Conservation (phyloP, 2,888 invertebrate genomes). For the Aquatica leii region DNA sequence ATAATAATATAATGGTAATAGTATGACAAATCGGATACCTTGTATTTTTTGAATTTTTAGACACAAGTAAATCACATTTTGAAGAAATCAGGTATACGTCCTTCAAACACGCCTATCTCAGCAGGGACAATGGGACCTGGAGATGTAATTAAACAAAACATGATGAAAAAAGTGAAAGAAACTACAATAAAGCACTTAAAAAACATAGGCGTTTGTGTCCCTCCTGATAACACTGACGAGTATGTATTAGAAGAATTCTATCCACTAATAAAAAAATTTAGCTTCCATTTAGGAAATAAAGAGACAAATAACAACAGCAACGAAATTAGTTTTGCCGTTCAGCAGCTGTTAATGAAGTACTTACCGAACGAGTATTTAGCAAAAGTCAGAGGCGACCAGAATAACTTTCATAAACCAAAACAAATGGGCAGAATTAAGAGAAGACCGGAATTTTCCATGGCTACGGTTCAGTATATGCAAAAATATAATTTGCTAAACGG, state of each 20-base stretch:
- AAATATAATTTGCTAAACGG: slow-evolving; percentile 65
- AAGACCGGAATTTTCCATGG: slow-evolving; percentile 72
- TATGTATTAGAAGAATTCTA: slow-evolving; percentile 6
- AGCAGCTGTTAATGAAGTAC: slow-evolving; percentile 66
- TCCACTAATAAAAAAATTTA: not conserved
- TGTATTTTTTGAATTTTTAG: slow-evolving; percentile 44
- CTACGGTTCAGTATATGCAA: slow-evolving; percentile 76
- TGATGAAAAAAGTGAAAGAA: slow-evolving; percentile 55
- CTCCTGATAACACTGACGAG: slow-evolving; percentile 31
- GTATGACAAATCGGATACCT: not conserved
- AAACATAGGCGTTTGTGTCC: slow-evolving; percentile 54
- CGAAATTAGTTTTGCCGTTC: slow-evolving; percentile 66
- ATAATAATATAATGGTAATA: slow-evolving; percentile 74
- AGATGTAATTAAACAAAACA: slow-evolving; percentile 42
- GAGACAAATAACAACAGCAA: slow-evolving; percentile 40
- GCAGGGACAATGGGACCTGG: slow-evolving; percentile 5
- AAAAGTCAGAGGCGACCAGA: slow-evolving; percentile 41
- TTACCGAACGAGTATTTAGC: slow-evolving; percentile 62
- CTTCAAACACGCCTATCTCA: slow-evolving; percentile 4
- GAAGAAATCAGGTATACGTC: slow-evolving; percentile 54
- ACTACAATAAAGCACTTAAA: slow-evolving; percentile 57
- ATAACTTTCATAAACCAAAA: slow-evolving; percentile 5
- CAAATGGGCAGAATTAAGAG: slow-evolving; percentile 46
- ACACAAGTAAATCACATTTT: slow-evolving; percentile 66
- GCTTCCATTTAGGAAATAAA: slow-evolving; percentile 8